Evolutionary conservation across 1,140 invertebrate species (phyloP).

Genomic region (silkworm (Bombyx mori)): ASM3026992v2 NC_085119.1:11644501-11645000

Average conservation of each 20-base stretch:
- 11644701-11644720: constrained; percentile 23
- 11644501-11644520: no score
- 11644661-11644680: constrained; percentile 25
- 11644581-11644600: not conserved
- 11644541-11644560: no score
- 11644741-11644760: constrained; percentile 43
- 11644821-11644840: constrained; percentile 61
- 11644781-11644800: constrained; percentile 59
- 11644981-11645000: constrained; percentile 31
- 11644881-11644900: constrained; percentile 19
- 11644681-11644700: constrained; percentile 32
- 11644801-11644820: constrained; percentile 51
- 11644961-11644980: constrained; percentile 59
- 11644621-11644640: not conserved
- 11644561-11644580: no score
- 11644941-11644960: constrained; percentile 28
- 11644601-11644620: constrained; percentile 1
- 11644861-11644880: constrained; percentile 21
- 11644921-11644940: no score
- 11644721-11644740: constrained; percentile 37
- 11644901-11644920: no score
- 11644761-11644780: constrained; percentile 34
- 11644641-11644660: not conserved
- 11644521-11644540: no score
- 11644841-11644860: constrained; percentile 38